These are phyloP conservation scores for Enteromius treurensis DNA, from an alignment of 2,797 vertebrate species.

Conservation along the genomic window DNA sequence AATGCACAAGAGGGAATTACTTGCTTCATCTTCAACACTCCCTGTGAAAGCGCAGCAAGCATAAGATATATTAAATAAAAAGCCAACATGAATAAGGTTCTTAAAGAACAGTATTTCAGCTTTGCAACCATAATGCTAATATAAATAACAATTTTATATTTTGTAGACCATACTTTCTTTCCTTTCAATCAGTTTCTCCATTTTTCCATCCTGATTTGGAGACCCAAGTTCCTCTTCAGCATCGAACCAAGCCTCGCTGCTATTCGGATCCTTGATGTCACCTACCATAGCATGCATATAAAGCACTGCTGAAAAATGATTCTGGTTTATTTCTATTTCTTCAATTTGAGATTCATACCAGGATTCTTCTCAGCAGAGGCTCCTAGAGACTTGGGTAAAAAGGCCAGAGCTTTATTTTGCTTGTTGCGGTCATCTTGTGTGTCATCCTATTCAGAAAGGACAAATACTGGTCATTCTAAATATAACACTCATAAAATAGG, in stretches of 20 bases:
- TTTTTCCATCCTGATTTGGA: conserved; percentile 5
- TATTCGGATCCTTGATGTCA: conserved; percentile 50
- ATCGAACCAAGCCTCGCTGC: conserved; percentile 73
- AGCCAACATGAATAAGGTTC: not conserved
- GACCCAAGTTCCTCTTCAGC: conserved; percentile 70
- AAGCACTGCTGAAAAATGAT: not conserved
- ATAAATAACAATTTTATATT: not conserved
- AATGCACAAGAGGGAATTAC: conserved; percentile 52
- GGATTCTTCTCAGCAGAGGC: conserved; percentile 2
- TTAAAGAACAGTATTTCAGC: not conserved
- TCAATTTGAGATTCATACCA: conserved; percentile 33
- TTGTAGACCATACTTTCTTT: not conserved
- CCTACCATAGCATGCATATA: conserved; percentile 32
- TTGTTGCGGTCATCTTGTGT: not conserved
- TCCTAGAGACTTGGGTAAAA: not conserved
- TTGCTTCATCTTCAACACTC: conserved; percentile 11
- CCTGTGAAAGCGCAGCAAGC: conserved; percentile 44
- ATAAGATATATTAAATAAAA: not conserved
- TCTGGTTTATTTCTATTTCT: not conserved
- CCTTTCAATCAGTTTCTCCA: not conserved
- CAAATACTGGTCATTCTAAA: not conserved
- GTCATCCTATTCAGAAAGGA: conserved; percentile 22
- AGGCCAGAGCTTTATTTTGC: not conserved
- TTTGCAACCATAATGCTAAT: not conserved
- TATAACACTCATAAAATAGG: not conserved